phyloP scores from a whole-genome alignment of 2,797 vertebrate genomes.

The Triplophysa bombifrons region DNA sequence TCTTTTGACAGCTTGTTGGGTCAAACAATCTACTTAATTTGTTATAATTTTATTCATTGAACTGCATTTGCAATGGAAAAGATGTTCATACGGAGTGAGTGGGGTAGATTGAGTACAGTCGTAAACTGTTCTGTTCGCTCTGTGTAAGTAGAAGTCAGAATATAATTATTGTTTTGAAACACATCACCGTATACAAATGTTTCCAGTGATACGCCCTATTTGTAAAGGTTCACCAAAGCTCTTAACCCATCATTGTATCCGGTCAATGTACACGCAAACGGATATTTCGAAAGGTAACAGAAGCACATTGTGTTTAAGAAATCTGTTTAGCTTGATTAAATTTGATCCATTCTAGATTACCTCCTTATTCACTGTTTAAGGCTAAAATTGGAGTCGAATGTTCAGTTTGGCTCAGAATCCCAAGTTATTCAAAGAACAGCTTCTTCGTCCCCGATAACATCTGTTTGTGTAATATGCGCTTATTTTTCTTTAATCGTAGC shows the following conservation, averaged over 20 bases:
- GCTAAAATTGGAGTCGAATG: constrained; percentile 36
- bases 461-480: constrained; percentile 32
- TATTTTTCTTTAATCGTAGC: constrained; percentile 38
- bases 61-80: constrained; percentile 67
- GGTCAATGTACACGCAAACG: neutral
- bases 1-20: constrained; percentile 41
- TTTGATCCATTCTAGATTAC: constrained; percentile 41
- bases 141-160: constrained; percentile 26
- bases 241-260: neutral
- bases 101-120: constrained; percentile 58
- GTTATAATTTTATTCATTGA: constrained; percentile 72
- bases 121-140: constrained; percentile 53
- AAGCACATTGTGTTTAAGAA: constrained; percentile 5
- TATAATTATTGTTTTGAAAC: constrained; percentile 47
- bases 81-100: constrained; percentile 66
- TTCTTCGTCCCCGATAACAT: constrained; percentile 31
- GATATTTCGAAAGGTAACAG: constrained; percentile 9
- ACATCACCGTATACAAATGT: constrained; percentile 29
- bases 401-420: constrained; percentile 17
- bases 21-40: constrained; percentile 45
- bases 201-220: neutral
- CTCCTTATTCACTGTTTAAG: constrained; percentile 32
- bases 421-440: constrained; percentile 2
- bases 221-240: neutral
- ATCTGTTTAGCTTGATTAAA: constrained; percentile 26